Percentiles rank a stretch among this genome's conserved stretches.
Evolutionary conservation across 37 sponge, comb jelly and placozoan species (phyloP).

Genomic region (Halichondria panicea): DNA sequence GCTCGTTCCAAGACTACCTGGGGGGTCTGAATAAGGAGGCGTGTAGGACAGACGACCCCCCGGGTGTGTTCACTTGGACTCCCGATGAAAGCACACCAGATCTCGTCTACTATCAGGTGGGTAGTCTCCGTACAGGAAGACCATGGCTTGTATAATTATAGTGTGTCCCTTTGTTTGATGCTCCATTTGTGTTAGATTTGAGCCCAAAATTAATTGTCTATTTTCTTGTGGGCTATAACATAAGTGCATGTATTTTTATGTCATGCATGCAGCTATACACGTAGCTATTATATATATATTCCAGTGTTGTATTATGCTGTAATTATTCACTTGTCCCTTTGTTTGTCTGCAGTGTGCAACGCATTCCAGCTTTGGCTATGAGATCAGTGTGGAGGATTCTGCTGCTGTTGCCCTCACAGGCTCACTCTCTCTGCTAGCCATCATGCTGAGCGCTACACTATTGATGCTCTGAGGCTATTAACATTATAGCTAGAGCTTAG

Average conservation of each 20-base stretch:
- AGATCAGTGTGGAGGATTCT: conserved; percentile 16
- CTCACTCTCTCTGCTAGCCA: neutral
- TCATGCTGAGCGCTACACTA: neutral
- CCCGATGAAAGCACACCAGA: conserved; percentile 63
- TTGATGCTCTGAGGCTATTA: too few relatives aligned
- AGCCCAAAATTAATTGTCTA: neutral
- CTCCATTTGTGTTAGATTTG: neutral
- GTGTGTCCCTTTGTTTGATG: neutral
- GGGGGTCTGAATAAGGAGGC: neutral
- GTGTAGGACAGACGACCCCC: neutral
- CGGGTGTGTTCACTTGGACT: conserved; percentile 45
- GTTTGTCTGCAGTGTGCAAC: conserved; percentile 52
- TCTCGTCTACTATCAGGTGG: conserved; percentile 67
- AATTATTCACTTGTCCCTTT: neutral
- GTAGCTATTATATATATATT: neutral
- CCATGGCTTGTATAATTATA: neutral
- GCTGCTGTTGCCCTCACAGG: neutral
- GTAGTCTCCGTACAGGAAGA: conserved; percentile 12
- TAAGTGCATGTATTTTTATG: neutral
- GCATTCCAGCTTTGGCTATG: conserved; percentile 44
- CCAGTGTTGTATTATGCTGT: neutral
- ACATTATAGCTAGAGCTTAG: too few relatives aligned
- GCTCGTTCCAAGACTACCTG: conserved; percentile 15
- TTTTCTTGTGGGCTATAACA: neutral
- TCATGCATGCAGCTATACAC: neutral